phyloP scores from a whole-genome alignment of 2,797 vertebrate species.

The Sebastiscus albofasciatus region DNA sequence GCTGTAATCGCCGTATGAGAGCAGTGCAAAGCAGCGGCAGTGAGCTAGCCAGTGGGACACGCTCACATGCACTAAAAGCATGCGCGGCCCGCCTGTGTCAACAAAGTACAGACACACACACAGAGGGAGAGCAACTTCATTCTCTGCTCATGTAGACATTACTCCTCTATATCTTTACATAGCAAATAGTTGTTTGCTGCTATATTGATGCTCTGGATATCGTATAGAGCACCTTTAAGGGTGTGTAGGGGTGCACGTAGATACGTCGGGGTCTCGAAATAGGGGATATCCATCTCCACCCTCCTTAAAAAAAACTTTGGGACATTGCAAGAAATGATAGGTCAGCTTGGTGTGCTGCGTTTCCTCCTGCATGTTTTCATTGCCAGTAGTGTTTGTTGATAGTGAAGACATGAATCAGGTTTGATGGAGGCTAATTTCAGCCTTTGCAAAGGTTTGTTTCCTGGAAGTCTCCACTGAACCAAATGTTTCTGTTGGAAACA shows the following conservation, averaged over 20 bases:
- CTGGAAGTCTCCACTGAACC: neutral
- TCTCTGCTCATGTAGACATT: neutral
- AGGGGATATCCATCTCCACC: neutral
- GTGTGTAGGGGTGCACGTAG: neutral
- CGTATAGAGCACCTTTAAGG: neutral
- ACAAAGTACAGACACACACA: neutral
- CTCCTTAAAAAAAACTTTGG: neutral
- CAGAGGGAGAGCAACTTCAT: neutral
- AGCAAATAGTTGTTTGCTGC: neutral
- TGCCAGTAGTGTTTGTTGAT: conserved; percentile 9
- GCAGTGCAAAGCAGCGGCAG: no score
- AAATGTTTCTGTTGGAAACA: conserved; percentile 22
- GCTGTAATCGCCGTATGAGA: no score
- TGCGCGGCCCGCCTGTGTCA: no score
- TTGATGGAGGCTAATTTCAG: neutral
- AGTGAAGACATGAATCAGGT: neutral
- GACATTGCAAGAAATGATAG: neutral
- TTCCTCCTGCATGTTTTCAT: neutral
- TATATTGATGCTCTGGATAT: neutral
- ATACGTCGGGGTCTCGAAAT: neutral
- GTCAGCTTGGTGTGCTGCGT: neutral
- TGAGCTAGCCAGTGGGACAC: no score
- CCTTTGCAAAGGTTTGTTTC: neutral
- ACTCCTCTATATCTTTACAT: neutral
- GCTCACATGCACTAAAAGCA: no score